phyloP scores from a whole-genome alignment of 2,113 vertebrate genomes.

The Puffinus mauretanicus region DNA sequence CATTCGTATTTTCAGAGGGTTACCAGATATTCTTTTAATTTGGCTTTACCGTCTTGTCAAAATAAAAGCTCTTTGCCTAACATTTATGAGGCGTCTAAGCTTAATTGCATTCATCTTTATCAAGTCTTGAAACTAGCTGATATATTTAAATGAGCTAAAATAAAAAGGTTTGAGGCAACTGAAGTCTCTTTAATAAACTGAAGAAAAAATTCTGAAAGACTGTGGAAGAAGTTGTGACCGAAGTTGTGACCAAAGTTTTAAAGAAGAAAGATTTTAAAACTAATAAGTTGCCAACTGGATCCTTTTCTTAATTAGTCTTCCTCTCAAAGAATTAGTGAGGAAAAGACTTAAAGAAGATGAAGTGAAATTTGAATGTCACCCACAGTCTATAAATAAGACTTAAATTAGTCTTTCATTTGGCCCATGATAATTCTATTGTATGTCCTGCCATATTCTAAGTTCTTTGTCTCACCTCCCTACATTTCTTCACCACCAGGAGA shows the following conservation, averaged over 20 bases:
- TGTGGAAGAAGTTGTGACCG: conserved; percentile 28
- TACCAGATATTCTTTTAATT: conserved; percentile 40
- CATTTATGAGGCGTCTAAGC: conserved; percentile 25
- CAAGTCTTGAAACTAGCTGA: conserved; percentile 55
- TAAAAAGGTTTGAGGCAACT: conserved; percentile 61
- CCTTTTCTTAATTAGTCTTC: conserved; percentile 55
- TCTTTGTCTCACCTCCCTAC: neutral
- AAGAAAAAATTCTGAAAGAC: conserved; percentile 21
- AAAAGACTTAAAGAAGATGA: conserved; percentile 32
- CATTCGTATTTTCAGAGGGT: neutral
- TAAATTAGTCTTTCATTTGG: conserved; percentile 38
- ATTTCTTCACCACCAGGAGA: neutral
- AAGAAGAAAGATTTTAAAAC: conserved; percentile 52
- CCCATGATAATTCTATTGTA: neutral
- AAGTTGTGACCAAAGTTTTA: conserved; percentile 37
- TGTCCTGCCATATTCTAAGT: neutral
- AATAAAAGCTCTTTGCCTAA: conserved; percentile 47
- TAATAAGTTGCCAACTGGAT: conserved; percentile 46
- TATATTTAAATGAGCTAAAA: conserved; percentile 70
- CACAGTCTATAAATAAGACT: conserved; percentile 21
- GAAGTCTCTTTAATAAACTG: conserved; percentile 62
- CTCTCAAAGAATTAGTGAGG: conserved; percentile 29
- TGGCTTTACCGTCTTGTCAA: neutral
- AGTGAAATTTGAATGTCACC: conserved; percentile 34
- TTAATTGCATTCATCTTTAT: conserved; percentile 70